Evolutionary conservation across 1,140 invertebrate species (phyloP).

Genomic region (Vollenhovia emeryi): DNA sequence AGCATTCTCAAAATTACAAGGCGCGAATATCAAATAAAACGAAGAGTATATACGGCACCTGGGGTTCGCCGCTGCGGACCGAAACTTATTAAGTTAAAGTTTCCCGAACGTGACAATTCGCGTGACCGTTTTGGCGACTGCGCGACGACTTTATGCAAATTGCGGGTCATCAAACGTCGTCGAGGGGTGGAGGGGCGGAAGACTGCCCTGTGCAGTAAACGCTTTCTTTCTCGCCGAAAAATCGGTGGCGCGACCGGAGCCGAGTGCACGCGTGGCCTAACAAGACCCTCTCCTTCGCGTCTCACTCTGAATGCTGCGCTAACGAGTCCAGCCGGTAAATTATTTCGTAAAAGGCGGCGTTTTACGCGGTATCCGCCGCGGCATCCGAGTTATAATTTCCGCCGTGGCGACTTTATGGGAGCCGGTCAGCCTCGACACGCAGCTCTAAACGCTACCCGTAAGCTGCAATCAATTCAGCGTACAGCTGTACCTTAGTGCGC

Average conservation of each 20-base stretch:
- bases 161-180: constrained; percentile 52
- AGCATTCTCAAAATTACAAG: constrained; percentile 26
- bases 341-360: constrained; percentile 72
- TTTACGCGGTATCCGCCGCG: constrained; percentile 66
- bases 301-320: constrained; percentile 68
- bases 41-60: not conserved
- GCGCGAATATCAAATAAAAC: constrained; percentile 34
- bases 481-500: constrained; percentile 20
- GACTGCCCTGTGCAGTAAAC: not conserved
- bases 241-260: constrained; percentile 4
- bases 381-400: constrained; percentile 74
- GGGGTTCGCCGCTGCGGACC: not conserved
- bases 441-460: constrained; percentile 61
- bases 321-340: constrained; percentile 75
- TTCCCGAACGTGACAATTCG: constrained; percentile 60
- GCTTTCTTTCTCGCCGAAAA: constrained; percentile 49
- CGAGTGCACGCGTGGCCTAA: constrained; percentile 60
- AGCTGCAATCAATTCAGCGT: constrained; percentile 69
- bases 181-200: not conserved
- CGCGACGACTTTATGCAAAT: constrained; percentile 63
- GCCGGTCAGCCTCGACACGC: constrained; percentile 51
- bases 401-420: constrained; percentile 71
- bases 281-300: constrained; percentile 62
- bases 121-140: constrained; percentile 18
- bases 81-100: constrained; percentile 64